Evolutionary conservation across 2,797 vertebrate species (phyloP), one percentile per base, ranked within the genome.

Genomic region (Catamblyrhynchus diadema): DNA sequence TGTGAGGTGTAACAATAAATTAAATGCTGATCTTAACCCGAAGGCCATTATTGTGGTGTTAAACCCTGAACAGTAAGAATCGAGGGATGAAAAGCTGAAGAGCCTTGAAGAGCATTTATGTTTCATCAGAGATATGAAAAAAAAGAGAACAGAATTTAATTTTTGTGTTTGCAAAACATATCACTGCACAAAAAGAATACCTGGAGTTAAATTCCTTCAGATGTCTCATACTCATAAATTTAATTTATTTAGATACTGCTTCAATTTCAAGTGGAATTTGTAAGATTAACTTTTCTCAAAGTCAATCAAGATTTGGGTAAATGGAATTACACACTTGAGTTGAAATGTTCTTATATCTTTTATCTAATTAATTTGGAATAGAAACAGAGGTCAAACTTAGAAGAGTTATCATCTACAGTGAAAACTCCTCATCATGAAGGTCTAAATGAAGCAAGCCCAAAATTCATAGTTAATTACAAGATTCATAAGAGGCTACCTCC

Each of bases 401-500:
- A 56, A 27, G 66, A 72, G 18, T 84, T 87, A 28, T 10, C 20
- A 69, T 69, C 25, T 79, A 32, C 77, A 66, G 8, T 60, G 59
- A 66, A 71, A 88, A 37, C 62, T 69, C 37, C 41, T 80, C 33
- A 33, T 27, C 44, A 15, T 27, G 27, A 88, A 90, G 7, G 9
- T 81, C 84, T 82, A 79, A 91, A 70, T 88, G 25, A 90, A 88
- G 32, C 47, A 64, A 41, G 81, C 48, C 57, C 57, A 62, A 72
- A 91, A 94, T 92, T 92, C 70, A 72, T 73, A 54, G 23, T 84
- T 90, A 73, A 77, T 78, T 54, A 90, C 9, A 45, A 88, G 73
- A 81, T 54, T 80, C 7, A 0, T 35, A 74, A 65, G 24, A 62
- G 32, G 13, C 54, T 90, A 57, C 67, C 2, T 69, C 39, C 14